Base-by-base conservation (phyloP, 2,888 invertebrate genomes). In the Zaprionus lineosus region DNA sequence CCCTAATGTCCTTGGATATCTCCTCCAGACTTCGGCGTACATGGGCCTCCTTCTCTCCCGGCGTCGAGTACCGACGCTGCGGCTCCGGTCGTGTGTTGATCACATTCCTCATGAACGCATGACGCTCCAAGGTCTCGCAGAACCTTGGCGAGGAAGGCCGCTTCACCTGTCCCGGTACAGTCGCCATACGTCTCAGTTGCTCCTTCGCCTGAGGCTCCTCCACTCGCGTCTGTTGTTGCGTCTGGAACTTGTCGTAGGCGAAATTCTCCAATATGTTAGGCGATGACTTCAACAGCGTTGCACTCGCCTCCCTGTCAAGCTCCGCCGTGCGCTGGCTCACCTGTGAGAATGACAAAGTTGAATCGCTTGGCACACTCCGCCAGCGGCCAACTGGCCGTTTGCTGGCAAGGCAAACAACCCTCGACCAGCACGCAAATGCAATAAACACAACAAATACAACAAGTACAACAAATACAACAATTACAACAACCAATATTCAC, bases 201-300 rank as follows among this genome's bases (percentile, higher is more conserved):
- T n/a, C n/a, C n/a, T n/a, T n/a, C n/a, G n/a, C n/a, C n/a, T n/a
- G n/a, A n/a, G n/a, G n/a, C n/a, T n/a, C n/a, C n/a, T n/a, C n/a
- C n/a, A n/a, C n/a, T n/a, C n/a, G 9, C 15, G 37, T 60, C 67
- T 1, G 47, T 14, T 6, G 29, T 18, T 60, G 39, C 12, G 62
- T 18, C n/a, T 75, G 79, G 19, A 86, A 78, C 46, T 90, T 88
- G 57, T 88, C 89, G 86, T 89, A 90, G 4, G 84, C 70, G 44
- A 88, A 89, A 67, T 89, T 89, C 65, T 89, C 89, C 61, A 90
- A 76, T 47, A 90, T 90, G 47, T 90, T 89, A 0, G 90, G 90
- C 18, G 90, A 89, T 40, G 90, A 90, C 66, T 88, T 89, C 28
- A 89, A 52, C 36, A 89, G 62, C n/a, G 79, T 57, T 84, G 86